Evolutionary conservation across 2,113 vertebrate genomes (phyloP).

Genomic region (Malurus melanocephalus): DNA sequence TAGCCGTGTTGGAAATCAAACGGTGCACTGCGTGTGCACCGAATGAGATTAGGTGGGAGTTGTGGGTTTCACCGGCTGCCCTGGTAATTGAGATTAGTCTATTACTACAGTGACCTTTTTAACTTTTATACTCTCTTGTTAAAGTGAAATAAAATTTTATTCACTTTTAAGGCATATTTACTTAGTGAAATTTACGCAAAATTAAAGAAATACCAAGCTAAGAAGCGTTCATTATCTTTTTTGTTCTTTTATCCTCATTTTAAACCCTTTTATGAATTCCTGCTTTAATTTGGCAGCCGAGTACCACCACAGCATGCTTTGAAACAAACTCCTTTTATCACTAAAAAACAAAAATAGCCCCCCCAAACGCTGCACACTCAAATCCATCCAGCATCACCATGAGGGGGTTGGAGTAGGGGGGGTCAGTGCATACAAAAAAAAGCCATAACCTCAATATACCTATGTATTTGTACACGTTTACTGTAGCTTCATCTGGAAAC

Average conservation of each 20-base stretch:
- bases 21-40: slow-evolving; percentile 80
- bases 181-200: slow-evolving; percentile 77
- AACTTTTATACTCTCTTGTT: slow-evolving; percentile 94
- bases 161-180: slow-evolving; percentile 87
- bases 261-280: not conserved
- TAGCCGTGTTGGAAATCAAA: slow-evolving; percentile 94
- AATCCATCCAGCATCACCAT: not conserved
- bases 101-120: slow-evolving; percentile 96
- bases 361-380: not conserved
- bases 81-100: slow-evolving; percentile 96
- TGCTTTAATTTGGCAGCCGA: not conserved
- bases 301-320: not conserved
- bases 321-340: not conserved
- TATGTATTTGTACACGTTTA: not conserved
- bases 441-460: not conserved
- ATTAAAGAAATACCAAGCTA: slow-evolving; percentile 72
- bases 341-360: not conserved
- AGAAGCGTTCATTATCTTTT: not conserved
- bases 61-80: slow-evolving; percentile 85
- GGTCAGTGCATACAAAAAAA: not conserved
- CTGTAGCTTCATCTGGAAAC: not conserved
- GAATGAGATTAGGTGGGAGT: slow-evolving; percentile 91
- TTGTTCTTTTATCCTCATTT: not conserved
- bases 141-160: slow-evolving; percentile 90
- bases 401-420: not conserved